These are phyloP conservation scores for Spinibarbus caldwelli DNA, from an alignment of 2,797 vertebrate genomes.

Conservation along the genomic window DNA sequence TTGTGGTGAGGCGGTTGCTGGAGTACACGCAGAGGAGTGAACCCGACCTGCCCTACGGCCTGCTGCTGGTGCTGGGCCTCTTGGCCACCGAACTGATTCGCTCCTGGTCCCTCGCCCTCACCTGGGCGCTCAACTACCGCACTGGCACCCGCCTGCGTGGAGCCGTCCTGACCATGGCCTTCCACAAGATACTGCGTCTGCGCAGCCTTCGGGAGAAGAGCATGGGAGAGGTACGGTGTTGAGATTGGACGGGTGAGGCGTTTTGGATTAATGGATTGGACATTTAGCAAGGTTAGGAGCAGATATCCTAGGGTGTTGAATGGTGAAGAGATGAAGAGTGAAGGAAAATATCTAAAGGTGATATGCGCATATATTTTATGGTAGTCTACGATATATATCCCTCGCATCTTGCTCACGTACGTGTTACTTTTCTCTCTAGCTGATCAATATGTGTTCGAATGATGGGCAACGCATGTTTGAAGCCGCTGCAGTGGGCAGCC, in stretches of 20 bases:
- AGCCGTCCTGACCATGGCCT: constrained; percentile 89
- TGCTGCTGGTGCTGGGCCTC: constrained; percentile 89
- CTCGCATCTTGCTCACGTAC: background rate
- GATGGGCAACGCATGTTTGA: constrained; percentile 94
- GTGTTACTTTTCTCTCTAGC: constrained; percentile 73
- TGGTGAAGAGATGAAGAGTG: constrained; percentile 49
- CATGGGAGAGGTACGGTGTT: constrained; percentile 83
- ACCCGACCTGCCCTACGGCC: constrained; percentile 85
- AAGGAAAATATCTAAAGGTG: constrained; percentile 38
- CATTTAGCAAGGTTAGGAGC: constrained; percentile 32
- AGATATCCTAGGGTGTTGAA: constrained; percentile 45
- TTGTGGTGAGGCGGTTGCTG: constrained; percentile 91
- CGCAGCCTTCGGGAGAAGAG: constrained; percentile 90
- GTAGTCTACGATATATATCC: constrained; percentile 37
- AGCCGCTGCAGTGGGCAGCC: constrained; percentile 89
- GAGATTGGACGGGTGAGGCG: background rate
- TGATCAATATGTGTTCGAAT: constrained; percentile 91
- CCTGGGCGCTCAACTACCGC: constrained; percentile 93
- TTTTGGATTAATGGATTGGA: background rate
- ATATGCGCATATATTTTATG: constrained; percentile 1
- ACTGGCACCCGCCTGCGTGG: constrained; percentile 89
- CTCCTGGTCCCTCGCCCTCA: constrained; percentile 92
- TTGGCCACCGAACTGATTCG: constrained; percentile 87
- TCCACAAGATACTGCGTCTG: constrained; percentile 90
- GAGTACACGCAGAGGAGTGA: constrained; percentile 87